Percentiles rank a stretch among this genome's conserved stretches.
phyloP scores from a whole-genome alignment of 1,140 invertebrate genomes.

The Drosophila equinoxialis region DNA sequence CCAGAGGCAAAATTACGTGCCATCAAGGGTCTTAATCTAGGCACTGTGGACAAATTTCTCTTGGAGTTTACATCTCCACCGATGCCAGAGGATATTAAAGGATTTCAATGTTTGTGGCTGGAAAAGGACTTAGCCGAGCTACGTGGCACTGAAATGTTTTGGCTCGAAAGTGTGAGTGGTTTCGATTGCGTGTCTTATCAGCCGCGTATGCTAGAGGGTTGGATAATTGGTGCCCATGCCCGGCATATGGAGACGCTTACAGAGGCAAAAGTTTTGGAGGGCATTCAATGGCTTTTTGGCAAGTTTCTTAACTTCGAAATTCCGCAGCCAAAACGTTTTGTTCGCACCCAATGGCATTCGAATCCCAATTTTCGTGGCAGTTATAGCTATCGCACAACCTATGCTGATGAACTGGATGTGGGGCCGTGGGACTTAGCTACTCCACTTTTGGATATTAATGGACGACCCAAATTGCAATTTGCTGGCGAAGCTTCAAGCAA shows the following conservation, averaged over 20 bases:
- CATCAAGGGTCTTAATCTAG: constrained; percentile 87
- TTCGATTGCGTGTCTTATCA: constrained; percentile 87
- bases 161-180: constrained; percentile 86
- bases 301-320: constrained; percentile 72
- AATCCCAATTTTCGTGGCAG: constrained; percentile 88
- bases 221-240: constrained; percentile 85
- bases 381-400: constrained; percentile 87
- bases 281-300: constrained; percentile 83
- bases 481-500: constrained; percentile 89
- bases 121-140: constrained; percentile 82
- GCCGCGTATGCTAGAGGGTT: constrained; percentile 87
- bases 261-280: constrained; percentile 83
- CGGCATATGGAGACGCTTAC: constrained; percentile 85
- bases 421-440: constrained; percentile 84
- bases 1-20: constrained; percentile 86
- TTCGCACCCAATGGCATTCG: constrained; percentile 85
- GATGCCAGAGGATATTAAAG: constrained; percentile 84
- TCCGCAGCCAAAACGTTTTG: constrained; percentile 59
- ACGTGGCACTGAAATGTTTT: constrained; percentile 78
- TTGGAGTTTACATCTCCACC: constrained; percentile 87
- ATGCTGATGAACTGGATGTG: constrained; percentile 84
- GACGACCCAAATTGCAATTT: constrained; percentile 86
- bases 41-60: constrained; percentile 90
- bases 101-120: constrained; percentile 84
- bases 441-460: constrained; percentile 83